A percentile compares a stretch with the other conserved stretches of the same genome.
Evolutionary conservation across 2,888 invertebrate genomes (phyloP).

Genomic region (Chymomyza amoena): DNA sequence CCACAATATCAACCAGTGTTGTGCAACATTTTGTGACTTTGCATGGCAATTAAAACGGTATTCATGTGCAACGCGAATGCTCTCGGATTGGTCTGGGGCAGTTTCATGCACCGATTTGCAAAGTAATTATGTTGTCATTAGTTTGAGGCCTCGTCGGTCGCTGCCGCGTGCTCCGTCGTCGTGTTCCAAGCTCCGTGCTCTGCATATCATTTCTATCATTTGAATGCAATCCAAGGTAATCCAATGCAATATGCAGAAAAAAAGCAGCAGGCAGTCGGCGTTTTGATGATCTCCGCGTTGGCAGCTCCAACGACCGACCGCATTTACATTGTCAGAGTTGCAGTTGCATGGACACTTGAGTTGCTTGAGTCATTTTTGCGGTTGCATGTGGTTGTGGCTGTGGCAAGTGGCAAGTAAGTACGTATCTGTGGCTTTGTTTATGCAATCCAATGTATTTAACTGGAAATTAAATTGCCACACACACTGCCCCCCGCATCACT

Average conservation of each 20-base stretch:
- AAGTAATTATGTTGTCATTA: constrained; percentile 71
- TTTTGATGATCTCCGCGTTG: background rate
- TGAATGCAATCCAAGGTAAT: background rate
- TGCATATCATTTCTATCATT: constrained; percentile 5
- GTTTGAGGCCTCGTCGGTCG: constrained; percentile 16
- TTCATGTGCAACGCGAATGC: constrained; percentile 29
- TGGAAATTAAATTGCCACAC: background rate
- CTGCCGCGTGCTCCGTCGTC: background rate
- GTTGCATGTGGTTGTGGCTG: background rate
- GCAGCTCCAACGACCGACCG: background rate
- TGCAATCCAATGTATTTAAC: background rate
- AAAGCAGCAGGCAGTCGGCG: background rate
- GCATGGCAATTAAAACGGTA: constrained; percentile 58
- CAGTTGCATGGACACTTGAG: background rate
- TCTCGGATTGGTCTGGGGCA: background rate
- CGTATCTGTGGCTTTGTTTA: background rate
- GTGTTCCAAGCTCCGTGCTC: background rate
- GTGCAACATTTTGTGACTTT: constrained; percentile 20
- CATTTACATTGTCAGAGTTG: background rate
- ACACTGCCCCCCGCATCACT: background rate
- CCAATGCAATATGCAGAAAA: background rate
- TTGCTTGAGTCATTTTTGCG: background rate
- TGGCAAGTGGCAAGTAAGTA: background rate
- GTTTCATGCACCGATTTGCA: constrained; percentile 47
- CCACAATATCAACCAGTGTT: constrained; percentile 33